Percentiles rank a stretch among this genome's conserved stretches.
These are phyloP conservation scores for Blastomussa wellsi DNA, from an alignment of 92 coral and sea anemone genomes.

Conservation along the genomic window DNA sequence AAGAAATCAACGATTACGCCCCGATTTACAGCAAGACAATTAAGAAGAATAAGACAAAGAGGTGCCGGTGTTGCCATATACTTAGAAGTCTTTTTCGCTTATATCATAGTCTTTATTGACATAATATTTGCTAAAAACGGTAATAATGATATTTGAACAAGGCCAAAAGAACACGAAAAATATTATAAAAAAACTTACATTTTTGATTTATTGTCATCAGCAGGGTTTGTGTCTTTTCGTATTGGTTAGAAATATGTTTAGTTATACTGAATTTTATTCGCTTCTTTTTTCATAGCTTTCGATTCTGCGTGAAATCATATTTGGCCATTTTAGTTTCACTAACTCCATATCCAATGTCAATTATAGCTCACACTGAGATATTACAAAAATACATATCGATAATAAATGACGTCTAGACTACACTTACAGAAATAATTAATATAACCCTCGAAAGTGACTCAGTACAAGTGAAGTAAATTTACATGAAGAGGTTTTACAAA, in stretches of 20 bases:
- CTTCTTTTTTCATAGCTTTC: neutral
- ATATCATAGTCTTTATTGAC: neutral
- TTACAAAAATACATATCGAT: neutral
- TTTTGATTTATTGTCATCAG: neutral
- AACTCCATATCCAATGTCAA: neutral
- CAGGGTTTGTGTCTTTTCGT: too few relatives aligned
- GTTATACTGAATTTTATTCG: neutral
- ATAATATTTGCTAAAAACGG: too few relatives aligned
- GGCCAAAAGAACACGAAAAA: too few relatives aligned
- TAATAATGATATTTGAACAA: too few relatives aligned
- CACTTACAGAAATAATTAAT: conserved; percentile 1
- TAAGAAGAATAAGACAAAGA: neutral
- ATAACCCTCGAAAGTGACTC: neutral
- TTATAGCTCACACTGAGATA: neutral
- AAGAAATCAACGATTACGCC: too few relatives aligned
- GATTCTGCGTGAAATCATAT: neutral
- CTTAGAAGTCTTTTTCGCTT: neutral
- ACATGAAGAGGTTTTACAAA: neutral
- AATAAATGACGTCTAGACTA: conserved; percentile 3
- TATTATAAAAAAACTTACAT: too few relatives aligned
- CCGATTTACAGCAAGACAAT: neutral
- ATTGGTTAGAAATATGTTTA: neutral
- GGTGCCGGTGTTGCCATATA: neutral
- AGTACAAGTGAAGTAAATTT: neutral
- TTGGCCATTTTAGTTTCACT: neutral